Percentiles rank a stretch among this genome's conserved stretches.
Conservation (phyloP, 2,888 invertebrate species). For the Rhagium mordax region DNA sequence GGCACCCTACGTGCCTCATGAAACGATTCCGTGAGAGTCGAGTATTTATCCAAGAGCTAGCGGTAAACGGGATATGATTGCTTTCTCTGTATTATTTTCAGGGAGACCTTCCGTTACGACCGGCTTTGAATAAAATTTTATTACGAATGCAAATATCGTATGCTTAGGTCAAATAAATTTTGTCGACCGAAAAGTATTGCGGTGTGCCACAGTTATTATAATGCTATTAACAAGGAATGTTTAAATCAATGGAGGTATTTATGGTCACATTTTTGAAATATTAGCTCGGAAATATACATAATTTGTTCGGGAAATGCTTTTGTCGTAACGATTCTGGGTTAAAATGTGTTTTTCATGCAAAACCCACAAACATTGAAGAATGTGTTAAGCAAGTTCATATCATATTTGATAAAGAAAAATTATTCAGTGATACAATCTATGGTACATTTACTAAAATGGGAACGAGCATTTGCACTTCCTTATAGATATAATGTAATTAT, state of each 20-base stretch:
- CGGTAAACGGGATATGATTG: conserved; percentile 44
- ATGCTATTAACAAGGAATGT: conserved; percentile 42
- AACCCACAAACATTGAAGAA: not conserved
- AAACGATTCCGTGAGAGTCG: conserved; percentile 50
- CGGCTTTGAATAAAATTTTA: conserved; percentile 50
- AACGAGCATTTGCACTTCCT: too few relatives aligned
- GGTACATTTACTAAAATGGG: too few relatives aligned
- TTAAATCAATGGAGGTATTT: conserved; percentile 37
- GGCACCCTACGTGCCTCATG: conserved; percentile 46
- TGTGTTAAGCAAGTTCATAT: not conserved
- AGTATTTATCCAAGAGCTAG: conserved; percentile 48
- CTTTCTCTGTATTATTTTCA: conserved; percentile 14
- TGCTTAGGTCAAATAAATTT: conserved; percentile 52
- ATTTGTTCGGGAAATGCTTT: not conserved
- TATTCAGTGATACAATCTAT: not conserved
- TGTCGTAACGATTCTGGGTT: not conserved
- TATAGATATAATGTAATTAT: too few relatives aligned
- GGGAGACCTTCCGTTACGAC: conserved; percentile 22
- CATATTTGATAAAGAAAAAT: not conserved
- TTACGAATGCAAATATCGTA: conserved; percentile 57
- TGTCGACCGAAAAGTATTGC: conserved; percentile 42
- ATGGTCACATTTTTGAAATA: conserved; percentile 22
- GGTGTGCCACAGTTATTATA: conserved; percentile 44
- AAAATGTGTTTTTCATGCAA: not conserved
- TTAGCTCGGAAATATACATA: conserved; percentile 23